Conservation (phyloP, 2,888 invertebrate genomes). For the Bedellia somnulentella region DNA sequence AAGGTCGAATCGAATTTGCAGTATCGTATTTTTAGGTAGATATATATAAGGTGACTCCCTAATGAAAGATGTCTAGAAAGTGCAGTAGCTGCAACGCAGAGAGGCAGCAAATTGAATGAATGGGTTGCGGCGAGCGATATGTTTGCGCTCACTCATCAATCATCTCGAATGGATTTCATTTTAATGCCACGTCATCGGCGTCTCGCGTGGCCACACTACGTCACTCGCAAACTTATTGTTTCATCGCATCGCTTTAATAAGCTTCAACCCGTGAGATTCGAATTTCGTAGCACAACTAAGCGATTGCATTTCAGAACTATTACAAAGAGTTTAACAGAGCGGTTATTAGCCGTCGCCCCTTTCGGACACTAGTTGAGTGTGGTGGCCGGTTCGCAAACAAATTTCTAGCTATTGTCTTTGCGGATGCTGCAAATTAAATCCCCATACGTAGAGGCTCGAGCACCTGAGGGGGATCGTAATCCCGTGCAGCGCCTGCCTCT, state of each 20-base stretch:
- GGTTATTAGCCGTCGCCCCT: too few species aligned
- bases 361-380: too few species aligned
- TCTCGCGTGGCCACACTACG: slow-evolving; percentile 34
- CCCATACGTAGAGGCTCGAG: slow-evolving; percentile 33
- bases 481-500: slow-evolving; percentile 30
- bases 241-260: slow-evolving; percentile 10
- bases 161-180: slow-evolving; percentile 55
- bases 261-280: slow-evolving; percentile 4
- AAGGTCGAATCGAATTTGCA: too few species aligned
- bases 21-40: too few species aligned
- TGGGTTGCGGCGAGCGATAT: slow-evolving; percentile 22
- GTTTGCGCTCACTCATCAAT: slow-evolving; percentile 53
- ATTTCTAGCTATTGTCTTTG: slow-evolving; percentile 40
- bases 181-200: slow-evolving; percentile 56
- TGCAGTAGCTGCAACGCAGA: slow-evolving; percentile 7
- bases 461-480: slow-evolving; percentile 34
- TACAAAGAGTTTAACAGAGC: too few species aligned
- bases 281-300: too few species aligned
- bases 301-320: too few species aligned
- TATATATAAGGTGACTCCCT: too few species aligned
- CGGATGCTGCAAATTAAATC: slow-evolving; percentile 49
- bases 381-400: slow-evolving; percentile 22
- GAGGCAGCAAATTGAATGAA: slow-evolving; percentile 52
- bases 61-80: too few species aligned
- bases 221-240: slow-evolving; percentile 25